Conservation (phyloP, 2,888 invertebrate genomes). For the Argyresthia goedartella region DNA sequence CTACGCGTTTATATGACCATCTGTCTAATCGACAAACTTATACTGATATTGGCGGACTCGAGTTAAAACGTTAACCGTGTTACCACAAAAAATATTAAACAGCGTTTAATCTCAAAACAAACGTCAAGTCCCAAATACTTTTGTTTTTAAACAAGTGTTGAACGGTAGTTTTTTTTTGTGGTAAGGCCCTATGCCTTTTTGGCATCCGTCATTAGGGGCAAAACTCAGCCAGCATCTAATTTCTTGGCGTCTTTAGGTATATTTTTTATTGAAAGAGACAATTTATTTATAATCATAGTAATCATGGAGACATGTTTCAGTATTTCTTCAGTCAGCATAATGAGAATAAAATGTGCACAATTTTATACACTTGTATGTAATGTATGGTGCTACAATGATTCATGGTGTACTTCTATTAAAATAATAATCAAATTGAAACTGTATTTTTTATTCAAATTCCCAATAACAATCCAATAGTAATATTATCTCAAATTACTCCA, state of each 20-base stretch:
- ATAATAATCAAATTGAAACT: neutral
- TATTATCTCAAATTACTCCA: neutral
- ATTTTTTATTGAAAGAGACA: neutral
- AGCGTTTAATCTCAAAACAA: too few species aligned
- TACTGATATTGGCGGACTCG: neutral
- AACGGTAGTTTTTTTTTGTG: too few species aligned
- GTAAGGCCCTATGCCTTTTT: too few species aligned
- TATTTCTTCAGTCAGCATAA: conserved; percentile 12
- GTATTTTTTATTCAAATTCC: too few species aligned
- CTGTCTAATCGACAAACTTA: neutral
- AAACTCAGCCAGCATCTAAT: neutral
- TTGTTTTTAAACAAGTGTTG: too few species aligned
- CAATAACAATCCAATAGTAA: too few species aligned
- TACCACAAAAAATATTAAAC: too few species aligned
- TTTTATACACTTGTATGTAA: conserved; percentile 68
- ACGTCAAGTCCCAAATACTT: too few species aligned
- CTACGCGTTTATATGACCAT: neutral
- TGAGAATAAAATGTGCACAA: conserved; percentile 41
- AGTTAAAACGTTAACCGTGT: too few species aligned
- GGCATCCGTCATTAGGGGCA: too few species aligned
- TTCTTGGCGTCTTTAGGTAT: neutral
- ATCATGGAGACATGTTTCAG: neutral
- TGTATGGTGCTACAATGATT: conserved; percentile 65
- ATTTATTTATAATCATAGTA: neutral
- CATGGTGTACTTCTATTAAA: conserved; percentile 53